These are phyloP conservation scores for Lerista edwardsae DNA, from an alignment of 2,797 vertebrate genomes.

Conservation along the genomic window DNA sequence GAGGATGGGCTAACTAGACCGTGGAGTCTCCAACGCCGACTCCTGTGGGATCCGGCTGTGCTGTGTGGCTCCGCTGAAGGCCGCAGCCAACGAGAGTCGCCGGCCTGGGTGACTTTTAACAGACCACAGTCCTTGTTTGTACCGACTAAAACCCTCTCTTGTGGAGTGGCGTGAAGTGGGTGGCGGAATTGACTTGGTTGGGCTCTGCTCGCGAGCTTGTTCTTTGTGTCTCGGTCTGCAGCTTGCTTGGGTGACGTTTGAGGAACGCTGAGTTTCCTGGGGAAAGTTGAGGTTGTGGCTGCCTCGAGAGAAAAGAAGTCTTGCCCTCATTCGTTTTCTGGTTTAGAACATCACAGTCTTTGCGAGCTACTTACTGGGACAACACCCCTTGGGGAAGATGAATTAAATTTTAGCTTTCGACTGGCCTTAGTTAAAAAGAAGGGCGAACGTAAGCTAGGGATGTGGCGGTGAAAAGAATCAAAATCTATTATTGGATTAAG, in stretches of 20 bases:
- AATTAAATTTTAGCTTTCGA: not conserved
- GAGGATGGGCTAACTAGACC: not conserved
- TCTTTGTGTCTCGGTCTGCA: conserved; percentile 34
- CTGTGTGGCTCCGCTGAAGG: not conserved
- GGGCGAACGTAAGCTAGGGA: not conserved
- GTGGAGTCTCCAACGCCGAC: not conserved
- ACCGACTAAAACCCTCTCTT: not conserved
- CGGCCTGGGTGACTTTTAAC: not conserved
- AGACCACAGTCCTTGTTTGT: not conserved
- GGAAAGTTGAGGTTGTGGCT: not conserved
- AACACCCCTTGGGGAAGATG: not conserved
- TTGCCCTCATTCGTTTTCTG: not conserved
- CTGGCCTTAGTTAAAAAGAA: not conserved
- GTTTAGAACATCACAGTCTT: not conserved
- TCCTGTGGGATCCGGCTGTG: not conserved
- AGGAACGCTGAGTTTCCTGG: conserved; percentile 44
- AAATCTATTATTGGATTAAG: not conserved
- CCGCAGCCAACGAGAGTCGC: not conserved
- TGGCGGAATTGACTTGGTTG: not conserved
- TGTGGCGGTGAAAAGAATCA: not conserved
- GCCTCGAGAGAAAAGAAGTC: not conserved
- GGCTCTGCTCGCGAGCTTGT: not conserved
- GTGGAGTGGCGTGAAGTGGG: not conserved
- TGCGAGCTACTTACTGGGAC: not conserved
- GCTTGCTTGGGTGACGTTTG: not conserved